These are phyloP conservation scores for Nomada lathburiana DNA, from an alignment of 2,888 invertebrate species.

Conservation along the genomic window DNA sequence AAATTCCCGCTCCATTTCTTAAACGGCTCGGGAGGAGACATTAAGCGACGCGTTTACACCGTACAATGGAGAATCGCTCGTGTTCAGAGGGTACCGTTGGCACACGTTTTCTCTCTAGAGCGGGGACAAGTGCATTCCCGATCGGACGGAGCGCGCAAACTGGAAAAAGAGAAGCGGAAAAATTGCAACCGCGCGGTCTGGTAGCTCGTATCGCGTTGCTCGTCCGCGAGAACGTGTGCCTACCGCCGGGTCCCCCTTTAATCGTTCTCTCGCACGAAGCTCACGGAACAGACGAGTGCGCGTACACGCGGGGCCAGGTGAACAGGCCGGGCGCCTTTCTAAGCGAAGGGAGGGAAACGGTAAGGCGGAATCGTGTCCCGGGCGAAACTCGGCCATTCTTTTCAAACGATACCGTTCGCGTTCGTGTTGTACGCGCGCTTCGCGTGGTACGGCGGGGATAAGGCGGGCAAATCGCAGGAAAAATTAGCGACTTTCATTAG, in stretches of 20 bases:
- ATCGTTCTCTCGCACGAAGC: constrained; percentile 29
- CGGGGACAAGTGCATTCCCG: constrained; percentile 37
- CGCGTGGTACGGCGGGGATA: background rate
- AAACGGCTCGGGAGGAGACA: constrained; percentile 16
- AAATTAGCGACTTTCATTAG: constrained; percentile 54
- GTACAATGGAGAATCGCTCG: constrained; percentile 50
- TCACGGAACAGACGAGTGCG: constrained; percentile 9
- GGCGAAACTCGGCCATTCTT: constrained; percentile 59
- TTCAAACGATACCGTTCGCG: constrained; percentile 36
- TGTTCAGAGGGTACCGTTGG: constrained; percentile 16
- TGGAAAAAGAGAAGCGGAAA: background rate
- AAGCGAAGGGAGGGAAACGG: constrained; percentile 41
- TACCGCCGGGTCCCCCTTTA: constrained; percentile 36
- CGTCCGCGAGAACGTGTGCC: constrained; percentile 24
- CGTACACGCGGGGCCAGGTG: background rate
- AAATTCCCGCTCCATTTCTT: constrained; percentile 30
- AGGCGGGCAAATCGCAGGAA: constrained; percentile 4
- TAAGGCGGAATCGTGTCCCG: constrained; percentile 31
- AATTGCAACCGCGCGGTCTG: constrained; percentile 2
- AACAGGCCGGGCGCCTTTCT: constrained; percentile 43
- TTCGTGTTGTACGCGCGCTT: background rate
- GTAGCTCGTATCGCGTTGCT: constrained; percentile 2
- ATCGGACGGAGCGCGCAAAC: constrained; percentile 18
- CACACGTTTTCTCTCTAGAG: background rate
- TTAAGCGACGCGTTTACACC: constrained; percentile 36